phyloP scores from a whole-genome alignment of 2,113 vertebrate species.

The Oriolus oriolus region DNA sequence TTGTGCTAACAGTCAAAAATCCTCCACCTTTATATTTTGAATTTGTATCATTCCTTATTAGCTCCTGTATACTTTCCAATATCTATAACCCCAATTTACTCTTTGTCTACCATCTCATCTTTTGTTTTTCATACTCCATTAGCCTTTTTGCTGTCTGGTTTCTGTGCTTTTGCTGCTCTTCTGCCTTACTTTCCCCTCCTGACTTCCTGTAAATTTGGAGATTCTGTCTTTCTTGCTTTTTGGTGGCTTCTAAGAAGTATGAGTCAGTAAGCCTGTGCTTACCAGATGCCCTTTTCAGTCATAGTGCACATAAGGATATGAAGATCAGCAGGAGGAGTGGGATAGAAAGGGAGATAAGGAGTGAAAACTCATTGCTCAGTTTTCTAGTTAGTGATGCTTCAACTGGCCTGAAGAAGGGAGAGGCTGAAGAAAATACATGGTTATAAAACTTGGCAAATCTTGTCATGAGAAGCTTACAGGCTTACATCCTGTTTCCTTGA shows the following conservation, averaged over 20 bases:
- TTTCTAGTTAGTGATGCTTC: not conserved
- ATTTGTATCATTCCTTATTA: not conserved
- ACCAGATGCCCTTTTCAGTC: not conserved
- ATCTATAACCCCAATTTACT: fast-evolving
- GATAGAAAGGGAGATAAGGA: not conserved
- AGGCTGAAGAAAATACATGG: not conserved
- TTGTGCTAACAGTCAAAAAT: not conserved
- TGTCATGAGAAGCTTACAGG: not conserved
- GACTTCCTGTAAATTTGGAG: not conserved
- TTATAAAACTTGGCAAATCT: not conserved
- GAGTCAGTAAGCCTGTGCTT: not conserved
- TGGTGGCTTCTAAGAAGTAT: not conserved
- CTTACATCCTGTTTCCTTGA: not conserved
- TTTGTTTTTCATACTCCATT: not conserved
- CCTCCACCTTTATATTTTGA: not conserved
- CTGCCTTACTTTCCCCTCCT: not conserved
- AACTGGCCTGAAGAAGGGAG: not conserved
- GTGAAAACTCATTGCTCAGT: not conserved
- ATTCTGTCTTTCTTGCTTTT: not conserved
- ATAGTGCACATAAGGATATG: not conserved
- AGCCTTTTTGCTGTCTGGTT: not conserved
- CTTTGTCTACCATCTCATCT: not conserved
- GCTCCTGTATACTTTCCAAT: not conserved
- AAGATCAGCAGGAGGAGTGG: not conserved
- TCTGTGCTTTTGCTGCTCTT: not conserved